Evolutionary conservation across 2,888 invertebrate species (phyloP).

Genomic region (Philopedon plagiatum): DNA sequence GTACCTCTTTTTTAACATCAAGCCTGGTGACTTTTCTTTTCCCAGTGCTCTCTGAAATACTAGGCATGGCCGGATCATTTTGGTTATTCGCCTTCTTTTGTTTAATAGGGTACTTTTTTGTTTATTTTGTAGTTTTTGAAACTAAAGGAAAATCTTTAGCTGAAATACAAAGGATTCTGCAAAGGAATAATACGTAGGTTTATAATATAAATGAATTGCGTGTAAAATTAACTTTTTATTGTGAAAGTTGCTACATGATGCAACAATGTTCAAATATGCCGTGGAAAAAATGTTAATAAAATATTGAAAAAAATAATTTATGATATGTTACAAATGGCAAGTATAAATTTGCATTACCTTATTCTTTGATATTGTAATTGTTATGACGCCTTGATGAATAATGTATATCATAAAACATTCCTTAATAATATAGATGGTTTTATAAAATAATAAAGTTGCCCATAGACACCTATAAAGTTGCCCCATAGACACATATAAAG

Average conservation of each 20-base stretch:
- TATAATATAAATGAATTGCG: neutral
- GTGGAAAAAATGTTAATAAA: no score
- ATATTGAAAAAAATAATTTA: no score
- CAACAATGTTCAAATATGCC: no score
- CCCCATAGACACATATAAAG: no score
- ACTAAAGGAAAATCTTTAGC: slow-evolving; percentile 80
- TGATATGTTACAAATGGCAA: no score
- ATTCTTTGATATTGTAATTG: no score
- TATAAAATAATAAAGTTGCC: no score
- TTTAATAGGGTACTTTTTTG: slow-evolving; percentile 52
- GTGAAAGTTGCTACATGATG: neutral
- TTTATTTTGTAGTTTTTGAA: slow-evolving; percentile 67
- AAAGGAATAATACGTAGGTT: slow-evolving; percentile 37
- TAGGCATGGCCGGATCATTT: slow-evolving; percentile 79
- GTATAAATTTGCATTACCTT: no score
- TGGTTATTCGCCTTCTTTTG: slow-evolving; percentile 75
- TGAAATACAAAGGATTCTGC: slow-evolving; percentile 77
- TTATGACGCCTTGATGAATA: no score
- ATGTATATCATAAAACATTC: no score
- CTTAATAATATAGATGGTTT: no score
- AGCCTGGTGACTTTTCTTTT: slow-evolving; percentile 85
- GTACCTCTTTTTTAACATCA: slow-evolving; percentile 81
- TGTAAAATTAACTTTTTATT: neutral
- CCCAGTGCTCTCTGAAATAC: slow-evolving; percentile 71
- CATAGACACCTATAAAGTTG: no score